Evolutionary conservation across 2,888 invertebrate species (phyloP).

Genomic region (Drosophila nigricruria): DNA sequence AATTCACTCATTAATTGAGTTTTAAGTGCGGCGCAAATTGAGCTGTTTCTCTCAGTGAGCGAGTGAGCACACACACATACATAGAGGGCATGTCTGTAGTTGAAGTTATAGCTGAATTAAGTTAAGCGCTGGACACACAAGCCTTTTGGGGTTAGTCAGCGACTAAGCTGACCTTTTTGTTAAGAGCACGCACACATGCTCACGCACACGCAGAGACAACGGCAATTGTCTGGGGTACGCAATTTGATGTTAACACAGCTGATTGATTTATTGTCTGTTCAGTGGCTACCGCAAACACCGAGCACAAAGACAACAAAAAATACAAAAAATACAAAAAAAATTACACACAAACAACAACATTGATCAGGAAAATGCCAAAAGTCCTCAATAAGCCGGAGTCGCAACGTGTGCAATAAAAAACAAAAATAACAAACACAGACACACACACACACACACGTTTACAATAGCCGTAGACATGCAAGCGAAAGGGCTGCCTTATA

Average conservation of each 20-base stretch:
- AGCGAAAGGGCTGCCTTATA: slow-evolving; percentile 40
- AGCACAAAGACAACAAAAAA: slow-evolving; percentile 28
- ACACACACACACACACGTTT: slow-evolving; percentile 1
- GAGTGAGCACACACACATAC: background rate
- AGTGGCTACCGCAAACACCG: slow-evolving; percentile 64
- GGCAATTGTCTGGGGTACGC: slow-evolving; percentile 65
- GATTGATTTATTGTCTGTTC: slow-evolving; percentile 78
- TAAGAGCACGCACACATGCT: slow-evolving; percentile 30
- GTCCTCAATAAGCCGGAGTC: slow-evolving; percentile 62
- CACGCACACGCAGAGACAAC: slow-evolving; percentile 23
- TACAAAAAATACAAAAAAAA: slow-evolving; percentile 23
- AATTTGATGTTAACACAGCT: slow-evolving; percentile 80
- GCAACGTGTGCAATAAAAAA: slow-evolving; percentile 69
- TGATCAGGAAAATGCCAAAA: slow-evolving; percentile 69
- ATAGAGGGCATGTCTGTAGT: background rate
- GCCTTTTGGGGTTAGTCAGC: slow-evolving; percentile 24
- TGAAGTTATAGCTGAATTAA: slow-evolving; percentile 40
- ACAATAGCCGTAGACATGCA: slow-evolving; percentile 45
- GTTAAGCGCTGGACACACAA: slow-evolving; percentile 26
- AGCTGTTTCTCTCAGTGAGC: slow-evolving; percentile 37
- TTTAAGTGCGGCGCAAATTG: slow-evolving; percentile 12
- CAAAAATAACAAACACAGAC: slow-evolving; percentile 8
- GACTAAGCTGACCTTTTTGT: slow-evolving; percentile 50
- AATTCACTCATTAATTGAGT: slow-evolving; percentile 16
- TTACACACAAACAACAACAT: slow-evolving; percentile 26